Evolutionary conservation across 2,888 invertebrate species (phyloP).

Genomic region (Sphinx pinastri): DNA sequence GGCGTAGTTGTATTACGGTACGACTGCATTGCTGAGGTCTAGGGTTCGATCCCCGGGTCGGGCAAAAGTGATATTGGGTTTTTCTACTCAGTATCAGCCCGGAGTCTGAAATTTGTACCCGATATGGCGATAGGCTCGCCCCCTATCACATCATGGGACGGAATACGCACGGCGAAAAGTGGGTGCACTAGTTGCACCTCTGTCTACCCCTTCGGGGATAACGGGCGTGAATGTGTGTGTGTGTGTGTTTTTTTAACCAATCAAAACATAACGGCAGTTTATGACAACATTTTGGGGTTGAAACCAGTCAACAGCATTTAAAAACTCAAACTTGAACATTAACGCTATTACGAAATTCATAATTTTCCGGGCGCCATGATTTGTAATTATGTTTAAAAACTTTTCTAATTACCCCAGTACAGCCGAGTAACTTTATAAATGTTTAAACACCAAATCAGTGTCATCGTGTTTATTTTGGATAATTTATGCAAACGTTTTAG

Average conservation of each 20-base stretch:
- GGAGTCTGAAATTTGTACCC: no score
- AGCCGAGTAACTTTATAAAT: conserved; percentile 52
- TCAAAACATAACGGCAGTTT: conserved; percentile 2
- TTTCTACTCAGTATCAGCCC: no score
- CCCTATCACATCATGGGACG: no score
- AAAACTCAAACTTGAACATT: conserved; percentile 42
- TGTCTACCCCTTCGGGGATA: no score
- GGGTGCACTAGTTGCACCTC: no score
- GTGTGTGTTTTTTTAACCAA: background rate
- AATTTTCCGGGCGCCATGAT: conserved; percentile 42
- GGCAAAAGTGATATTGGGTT: no score
- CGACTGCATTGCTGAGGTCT: no score
- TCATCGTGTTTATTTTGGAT: conserved; percentile 40
- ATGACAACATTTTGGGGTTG: conserved; percentile 6
- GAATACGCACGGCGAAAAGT: no score
- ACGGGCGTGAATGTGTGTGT: no score
- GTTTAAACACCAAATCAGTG: conserved; percentile 48
- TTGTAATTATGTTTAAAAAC: conserved; percentile 49
- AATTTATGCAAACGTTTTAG: conserved; percentile 31
- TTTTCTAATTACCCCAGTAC: conserved; percentile 54
- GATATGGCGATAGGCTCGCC: no score
- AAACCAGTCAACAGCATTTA: conserved; percentile 34
- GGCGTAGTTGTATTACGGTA: no score
- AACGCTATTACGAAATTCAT: conserved; percentile 35
- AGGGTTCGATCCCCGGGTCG: no score